These are phyloP conservation scores for Cephalopholis sonnerati DNA, from an alignment of 2,113 vertebrate genomes.

Conservation along the genomic window DNA sequence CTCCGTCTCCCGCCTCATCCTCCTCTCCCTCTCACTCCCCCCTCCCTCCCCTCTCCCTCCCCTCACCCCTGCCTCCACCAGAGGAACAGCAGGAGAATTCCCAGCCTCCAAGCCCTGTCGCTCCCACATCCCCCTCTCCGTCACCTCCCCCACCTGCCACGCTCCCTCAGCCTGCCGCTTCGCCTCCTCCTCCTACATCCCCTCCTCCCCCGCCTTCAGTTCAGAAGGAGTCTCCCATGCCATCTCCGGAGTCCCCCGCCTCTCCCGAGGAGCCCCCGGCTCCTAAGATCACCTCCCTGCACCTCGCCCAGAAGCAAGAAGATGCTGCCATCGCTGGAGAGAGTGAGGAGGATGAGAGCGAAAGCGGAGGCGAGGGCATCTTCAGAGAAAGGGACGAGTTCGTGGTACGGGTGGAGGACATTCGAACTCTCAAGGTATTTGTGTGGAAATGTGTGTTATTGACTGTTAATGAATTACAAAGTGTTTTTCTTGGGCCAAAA, in stretches of 20 bases:
- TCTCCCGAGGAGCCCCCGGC: constrained; percentile 82
- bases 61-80: constrained; percentile 75
- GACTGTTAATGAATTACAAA: background rate
- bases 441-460: background rate
- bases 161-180: constrained; percentile 47
- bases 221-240: constrained; percentile 72
- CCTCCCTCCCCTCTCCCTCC: constrained; percentile 70
- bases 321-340: constrained; percentile 92
- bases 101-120: constrained; percentile 61
- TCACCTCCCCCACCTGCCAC: constrained; percentile 37
- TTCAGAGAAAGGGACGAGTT: constrained; percentile 94
- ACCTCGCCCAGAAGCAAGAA: constrained; percentile 93
- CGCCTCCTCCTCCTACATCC: constrained; percentile 40
- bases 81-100: constrained; percentile 80
- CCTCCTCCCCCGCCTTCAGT: constrained; percentile 56
- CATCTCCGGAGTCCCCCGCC: constrained; percentile 74
- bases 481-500: background rate
- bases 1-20: constrained; percentile 67
- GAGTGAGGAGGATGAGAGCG: constrained; percentile 92
- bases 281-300: constrained; percentile 86
- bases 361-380: constrained; percentile 93
- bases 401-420: constrained; percentile 93
- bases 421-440: constrained; percentile 90
- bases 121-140: constrained; percentile 52
- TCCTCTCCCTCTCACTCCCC: constrained; percentile 65